phyloP scores from a whole-genome alignment of 2,888 invertebrate species.

The Morpho deidamia region DNA sequence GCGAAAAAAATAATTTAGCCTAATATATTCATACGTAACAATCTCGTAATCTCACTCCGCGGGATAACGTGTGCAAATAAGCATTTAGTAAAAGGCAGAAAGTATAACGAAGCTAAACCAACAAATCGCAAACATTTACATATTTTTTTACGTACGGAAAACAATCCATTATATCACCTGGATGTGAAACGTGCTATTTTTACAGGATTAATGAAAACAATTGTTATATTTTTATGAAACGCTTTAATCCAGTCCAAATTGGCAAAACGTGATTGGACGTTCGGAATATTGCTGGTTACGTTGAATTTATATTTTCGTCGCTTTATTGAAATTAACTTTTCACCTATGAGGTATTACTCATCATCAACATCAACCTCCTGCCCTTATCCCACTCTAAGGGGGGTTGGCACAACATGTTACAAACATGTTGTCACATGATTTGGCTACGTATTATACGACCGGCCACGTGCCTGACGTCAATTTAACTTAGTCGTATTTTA shows the following conservation, averaged over 20 bases:
- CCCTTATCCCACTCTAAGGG: too few species aligned
- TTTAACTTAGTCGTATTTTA: too few species aligned
- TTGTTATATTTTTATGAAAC: background rate
- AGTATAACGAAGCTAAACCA: conserved; percentile 21
- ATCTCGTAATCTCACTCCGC: conserved; percentile 8
- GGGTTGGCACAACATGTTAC: too few species aligned
- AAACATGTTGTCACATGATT: too few species aligned
- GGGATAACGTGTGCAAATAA: background rate
- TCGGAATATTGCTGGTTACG: conserved; percentile 4
- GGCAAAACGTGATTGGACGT: conserved; percentile 15
- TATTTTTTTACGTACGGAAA: conserved; percentile 13
- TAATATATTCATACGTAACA: conserved; percentile 13
- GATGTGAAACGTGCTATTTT: conserved; percentile 28
- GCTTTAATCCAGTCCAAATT: conserved; percentile 1
- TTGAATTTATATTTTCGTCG: background rate
- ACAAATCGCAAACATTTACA: conserved; percentile 28
- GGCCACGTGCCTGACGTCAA: too few species aligned
- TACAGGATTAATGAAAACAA: conserved; percentile 18
- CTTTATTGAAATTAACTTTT: too few species aligned
- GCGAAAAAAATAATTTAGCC: conserved; percentile 3
- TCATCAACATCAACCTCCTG: too few species aligned
- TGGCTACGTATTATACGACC: too few species aligned
- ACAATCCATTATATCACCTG: conserved; percentile 21
- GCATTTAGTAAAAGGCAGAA: conserved; percentile 15
- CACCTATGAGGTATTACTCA: too few species aligned